These are phyloP conservation scores for Tricholauxania praeusta DNA, from an alignment of 2,888 invertebrate genomes.

Conservation along the genomic window DNA sequence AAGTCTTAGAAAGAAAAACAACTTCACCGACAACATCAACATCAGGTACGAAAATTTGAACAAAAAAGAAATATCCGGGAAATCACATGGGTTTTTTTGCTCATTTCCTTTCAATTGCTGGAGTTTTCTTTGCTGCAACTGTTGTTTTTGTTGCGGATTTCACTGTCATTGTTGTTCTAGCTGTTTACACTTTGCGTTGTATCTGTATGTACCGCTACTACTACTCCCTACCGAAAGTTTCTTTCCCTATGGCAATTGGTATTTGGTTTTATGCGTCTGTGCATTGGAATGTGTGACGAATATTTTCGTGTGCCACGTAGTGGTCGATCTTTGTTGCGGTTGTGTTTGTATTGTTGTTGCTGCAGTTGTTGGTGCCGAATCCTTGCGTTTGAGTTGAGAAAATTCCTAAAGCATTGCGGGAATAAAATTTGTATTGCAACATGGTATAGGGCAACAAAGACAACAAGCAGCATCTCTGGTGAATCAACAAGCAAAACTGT, in stretches of 20 bases:
- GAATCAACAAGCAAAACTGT: background rate
- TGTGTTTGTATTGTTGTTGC: constrained; percentile 1
- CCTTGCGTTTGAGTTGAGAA: too few relatives aligned
- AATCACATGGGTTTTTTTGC: background rate
- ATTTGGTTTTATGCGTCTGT: constrained; percentile 8
- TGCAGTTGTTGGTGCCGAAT: background rate
- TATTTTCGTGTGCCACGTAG: background rate
- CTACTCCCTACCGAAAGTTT: too few relatives aligned
- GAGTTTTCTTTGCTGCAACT: too few relatives aligned
- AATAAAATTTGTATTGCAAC: too few relatives aligned
- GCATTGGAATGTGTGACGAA: constrained; percentile 9
- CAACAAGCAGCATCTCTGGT: too few relatives aligned
- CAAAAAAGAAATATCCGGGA: constrained; percentile 11
- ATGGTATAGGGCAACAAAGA: too few relatives aligned
- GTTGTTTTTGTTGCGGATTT: too few relatives aligned
- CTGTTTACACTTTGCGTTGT: too few relatives aligned
- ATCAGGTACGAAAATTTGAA: background rate
- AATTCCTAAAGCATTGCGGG: too few relatives aligned
- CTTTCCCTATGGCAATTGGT: background rate
- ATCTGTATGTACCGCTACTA: too few relatives aligned
- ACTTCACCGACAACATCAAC: background rate
- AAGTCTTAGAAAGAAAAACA: background rate
- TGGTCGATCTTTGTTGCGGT: constrained; percentile 6
- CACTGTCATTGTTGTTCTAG: too few relatives aligned
- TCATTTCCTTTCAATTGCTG: background rate